These are phyloP conservation scores for Therioaphis trifolii DNA, from an alignment of 2,888 invertebrate species.

Conservation along the genomic window DNA sequence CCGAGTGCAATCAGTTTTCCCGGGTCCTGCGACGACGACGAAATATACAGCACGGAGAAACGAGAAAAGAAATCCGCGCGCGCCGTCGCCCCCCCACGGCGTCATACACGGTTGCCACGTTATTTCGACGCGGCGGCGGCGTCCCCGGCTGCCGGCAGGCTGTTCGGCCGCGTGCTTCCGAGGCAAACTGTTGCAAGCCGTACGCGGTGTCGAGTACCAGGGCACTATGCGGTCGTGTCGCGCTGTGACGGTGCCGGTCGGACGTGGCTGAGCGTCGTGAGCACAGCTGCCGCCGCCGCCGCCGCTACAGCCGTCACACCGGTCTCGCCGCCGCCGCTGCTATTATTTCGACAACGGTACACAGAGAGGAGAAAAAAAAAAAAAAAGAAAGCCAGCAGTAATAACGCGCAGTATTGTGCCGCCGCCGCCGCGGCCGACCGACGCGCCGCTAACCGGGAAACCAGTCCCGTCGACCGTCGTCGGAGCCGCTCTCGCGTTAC, in stretches of 20 bases:
- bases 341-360: neutral
- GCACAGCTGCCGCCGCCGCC: neutral
- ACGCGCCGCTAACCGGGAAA: neutral
- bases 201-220: conserved; percentile 34
- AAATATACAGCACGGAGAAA: no score
- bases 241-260: no score
- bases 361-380: neutral
- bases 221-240: neutral
- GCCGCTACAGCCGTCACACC: neutral
- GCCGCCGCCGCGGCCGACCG: neutral
- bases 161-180: no score
- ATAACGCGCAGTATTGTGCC: conserved; percentile 12
- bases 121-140: neutral
- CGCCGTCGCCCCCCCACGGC: no score
- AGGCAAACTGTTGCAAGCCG: conserved; percentile 55
- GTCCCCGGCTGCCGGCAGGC: no score
- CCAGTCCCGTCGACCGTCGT: conserved; percentile 27
- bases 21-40: no score
- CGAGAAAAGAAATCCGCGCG: no score
- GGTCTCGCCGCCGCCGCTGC: neutral
- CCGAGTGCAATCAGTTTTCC: no score
- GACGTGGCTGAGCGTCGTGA: no score
- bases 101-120: conserved; percentile 42
- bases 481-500: neutral
- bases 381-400: neutral